Percentiles rank a stretch among this genome's conserved stretches.
Evolutionary conservation across 2,888 invertebrate genomes (phyloP).

Genomic region (Volucella bombylans): DNA sequence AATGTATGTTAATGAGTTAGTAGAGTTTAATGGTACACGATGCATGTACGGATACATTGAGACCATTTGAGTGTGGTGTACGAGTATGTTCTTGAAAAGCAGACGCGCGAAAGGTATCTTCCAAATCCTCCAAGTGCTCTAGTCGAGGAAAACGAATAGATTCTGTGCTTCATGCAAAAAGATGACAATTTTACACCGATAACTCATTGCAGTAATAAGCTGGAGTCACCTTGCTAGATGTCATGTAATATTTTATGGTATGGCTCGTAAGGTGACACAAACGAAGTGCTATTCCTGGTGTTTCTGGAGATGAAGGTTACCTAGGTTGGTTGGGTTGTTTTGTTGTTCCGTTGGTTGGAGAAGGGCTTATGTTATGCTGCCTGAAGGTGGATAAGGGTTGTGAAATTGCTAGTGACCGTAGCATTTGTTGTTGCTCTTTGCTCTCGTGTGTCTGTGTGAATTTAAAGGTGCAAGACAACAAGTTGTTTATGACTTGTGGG

Average conservation of each 20-base stretch:
- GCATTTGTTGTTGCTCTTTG: constrained; percentile 41
- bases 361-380: constrained; percentile 44
- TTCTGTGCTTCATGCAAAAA: constrained; percentile 44
- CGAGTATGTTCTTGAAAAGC: constrained; percentile 27
- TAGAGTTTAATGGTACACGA: constrained; percentile 40
- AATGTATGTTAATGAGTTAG: constrained; percentile 66
- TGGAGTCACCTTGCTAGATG: constrained; percentile 70
- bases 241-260: constrained; percentile 70
- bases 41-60: neutral
- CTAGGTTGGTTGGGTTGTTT: too few species aligned
- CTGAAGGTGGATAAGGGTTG: constrained; percentile 62
- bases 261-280: constrained; percentile 68
- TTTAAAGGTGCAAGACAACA: constrained; percentile 54
- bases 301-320: constrained; percentile 15
- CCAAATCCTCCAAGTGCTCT: neutral
- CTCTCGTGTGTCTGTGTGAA: neutral
- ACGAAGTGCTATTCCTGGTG: constrained; percentile 53
- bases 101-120: constrained; percentile 32
- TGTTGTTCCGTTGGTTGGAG: constrained; percentile 25
- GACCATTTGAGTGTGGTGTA: constrained; percentile 3
- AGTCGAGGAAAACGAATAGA: neutral
- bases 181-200: constrained; percentile 70
- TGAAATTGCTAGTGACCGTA: constrained; percentile 58
- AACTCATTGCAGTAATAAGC: constrained; percentile 71
- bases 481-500: constrained; percentile 49